These are phyloP conservation scores for Laupala kohalensis DNA, from an alignment of 1,140 invertebrate species.

Conservation along the genomic window DNA sequence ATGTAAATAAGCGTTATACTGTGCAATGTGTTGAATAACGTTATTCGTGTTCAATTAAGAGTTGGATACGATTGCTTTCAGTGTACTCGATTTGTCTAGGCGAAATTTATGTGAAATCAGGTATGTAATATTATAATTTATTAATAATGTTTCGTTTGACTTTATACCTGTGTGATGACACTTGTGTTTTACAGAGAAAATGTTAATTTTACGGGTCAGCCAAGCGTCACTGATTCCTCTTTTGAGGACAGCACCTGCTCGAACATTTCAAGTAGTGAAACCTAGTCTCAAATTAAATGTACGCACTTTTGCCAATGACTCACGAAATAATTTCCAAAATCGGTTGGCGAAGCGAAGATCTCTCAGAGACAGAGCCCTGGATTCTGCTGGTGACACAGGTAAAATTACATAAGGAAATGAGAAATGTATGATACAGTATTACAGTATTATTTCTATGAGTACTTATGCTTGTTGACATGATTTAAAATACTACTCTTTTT, in stretches of 20 bases:
- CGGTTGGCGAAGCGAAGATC: conserved; percentile 24
- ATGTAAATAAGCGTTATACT: too few species aligned
- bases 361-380: conserved; percentile 32
- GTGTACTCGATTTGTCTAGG: too few species aligned
- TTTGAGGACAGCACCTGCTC: not conserved
- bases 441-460: not conserved
- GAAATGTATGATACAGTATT: not conserved
- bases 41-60: too few species aligned
- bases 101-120: too few species aligned
- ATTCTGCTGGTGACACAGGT: conserved; percentile 38
- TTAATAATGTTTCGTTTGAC: too few species aligned
- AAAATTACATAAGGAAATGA: conserved; percentile 14
- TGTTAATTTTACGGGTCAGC: not conserved
- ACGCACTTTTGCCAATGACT: conserved; percentile 27
- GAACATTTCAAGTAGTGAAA: conserved; percentile 19
- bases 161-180: too few species aligned
- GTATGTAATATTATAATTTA: too few species aligned
- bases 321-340: conserved; percentile 23
- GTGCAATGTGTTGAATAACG: too few species aligned
- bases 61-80: too few species aligned
- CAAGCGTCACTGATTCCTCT: not conserved
- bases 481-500: too few species aligned
- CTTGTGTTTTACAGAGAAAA: conserved; percentile 17
- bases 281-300: conserved; percentile 21
- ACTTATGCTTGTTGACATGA: not conserved